Conservation (phyloP, 37 sponge, comb jelly and placozoan genomes). For the Beroe ovata region DNA sequence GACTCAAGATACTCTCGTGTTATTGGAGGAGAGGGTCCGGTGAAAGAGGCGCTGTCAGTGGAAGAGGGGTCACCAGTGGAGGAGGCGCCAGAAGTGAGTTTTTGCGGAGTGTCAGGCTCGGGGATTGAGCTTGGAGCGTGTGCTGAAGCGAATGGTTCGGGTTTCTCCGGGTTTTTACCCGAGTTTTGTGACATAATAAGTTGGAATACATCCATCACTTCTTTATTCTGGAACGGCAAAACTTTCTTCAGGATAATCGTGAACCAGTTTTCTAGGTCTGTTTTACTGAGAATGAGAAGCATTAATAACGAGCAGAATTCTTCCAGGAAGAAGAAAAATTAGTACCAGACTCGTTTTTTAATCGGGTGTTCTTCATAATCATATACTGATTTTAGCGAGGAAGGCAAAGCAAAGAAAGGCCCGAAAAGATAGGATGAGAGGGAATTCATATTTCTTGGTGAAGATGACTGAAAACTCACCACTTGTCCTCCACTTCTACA, state of each 20-base stretch:
- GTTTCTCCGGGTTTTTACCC: neutral
- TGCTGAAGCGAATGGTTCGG: neutral
- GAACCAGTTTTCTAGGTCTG: neutral
- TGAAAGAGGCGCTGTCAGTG: neutral
- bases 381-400: too few relatives aligned
- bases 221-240: neutral
- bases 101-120: neutral
- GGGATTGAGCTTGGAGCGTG: neutral
- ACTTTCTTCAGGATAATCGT: neutral
- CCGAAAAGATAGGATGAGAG: too few relatives aligned
- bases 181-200: neutral
- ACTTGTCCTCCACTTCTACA: neutral
- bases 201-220: neutral
- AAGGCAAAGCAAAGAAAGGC: too few relatives aligned
- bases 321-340: too few relatives aligned
- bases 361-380: too few relatives aligned
- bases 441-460: too few relatives aligned
- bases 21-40: neutral
- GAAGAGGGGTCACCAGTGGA: neutral
- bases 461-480: neutral
- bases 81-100: neutral
- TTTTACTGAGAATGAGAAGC: constrained; percentile 7
- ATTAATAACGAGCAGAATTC: too few relatives aligned
- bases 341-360: too few relatives aligned
- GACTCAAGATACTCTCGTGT: neutral